A percentile compares a stretch with the other conserved stretches of the same genome.
Conservation (phyloP, 2,797 vertebrate genomes). For the Microcaecilia unicolor region DNA sequence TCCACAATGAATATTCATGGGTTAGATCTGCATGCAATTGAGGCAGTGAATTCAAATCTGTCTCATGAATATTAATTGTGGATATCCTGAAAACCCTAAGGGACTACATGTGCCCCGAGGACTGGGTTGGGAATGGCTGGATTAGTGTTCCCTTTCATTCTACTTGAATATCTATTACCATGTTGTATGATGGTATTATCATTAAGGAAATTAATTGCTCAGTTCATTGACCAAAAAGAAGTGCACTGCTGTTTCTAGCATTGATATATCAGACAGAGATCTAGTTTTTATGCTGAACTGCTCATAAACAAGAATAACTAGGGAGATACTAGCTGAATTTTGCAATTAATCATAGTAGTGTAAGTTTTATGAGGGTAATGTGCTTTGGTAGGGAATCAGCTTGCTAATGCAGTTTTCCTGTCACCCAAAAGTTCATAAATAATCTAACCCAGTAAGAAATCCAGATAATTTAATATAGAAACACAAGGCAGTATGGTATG, state of each 20-base stretch:
- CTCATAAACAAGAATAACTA: neutral
- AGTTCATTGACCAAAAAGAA: slow-evolving; percentile 15
- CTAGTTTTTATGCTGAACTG: neutral
- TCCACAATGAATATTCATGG: too few species aligned
- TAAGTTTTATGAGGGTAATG: slow-evolving; percentile 3
- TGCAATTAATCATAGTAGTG: slow-evolving; percentile 1
- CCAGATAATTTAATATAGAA: neutral
- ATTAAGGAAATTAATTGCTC: slow-evolving; percentile 11
- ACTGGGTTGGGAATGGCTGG: too few species aligned
- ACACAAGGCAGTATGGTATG: too few species aligned
- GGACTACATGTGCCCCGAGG: too few species aligned
- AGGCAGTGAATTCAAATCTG: too few species aligned
- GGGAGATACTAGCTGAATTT: neutral
- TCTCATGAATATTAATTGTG: too few species aligned
- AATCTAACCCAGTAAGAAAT: neutral
- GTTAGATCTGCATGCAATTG: too few species aligned
- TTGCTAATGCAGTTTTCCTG: neutral
- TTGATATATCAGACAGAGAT: neutral
- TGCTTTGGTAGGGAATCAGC: neutral
- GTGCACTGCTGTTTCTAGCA: slow-evolving; percentile 1
- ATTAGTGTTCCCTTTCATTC: slow-evolving; percentile 7
- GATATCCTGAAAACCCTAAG: too few species aligned
- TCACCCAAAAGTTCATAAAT: neutral
- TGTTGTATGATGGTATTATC: slow-evolving; percentile 9
- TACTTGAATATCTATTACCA: slow-evolving; percentile 8